phyloP scores from a whole-genome alignment of 2,113 vertebrate genomes.

The Vimba vimba region DNA sequence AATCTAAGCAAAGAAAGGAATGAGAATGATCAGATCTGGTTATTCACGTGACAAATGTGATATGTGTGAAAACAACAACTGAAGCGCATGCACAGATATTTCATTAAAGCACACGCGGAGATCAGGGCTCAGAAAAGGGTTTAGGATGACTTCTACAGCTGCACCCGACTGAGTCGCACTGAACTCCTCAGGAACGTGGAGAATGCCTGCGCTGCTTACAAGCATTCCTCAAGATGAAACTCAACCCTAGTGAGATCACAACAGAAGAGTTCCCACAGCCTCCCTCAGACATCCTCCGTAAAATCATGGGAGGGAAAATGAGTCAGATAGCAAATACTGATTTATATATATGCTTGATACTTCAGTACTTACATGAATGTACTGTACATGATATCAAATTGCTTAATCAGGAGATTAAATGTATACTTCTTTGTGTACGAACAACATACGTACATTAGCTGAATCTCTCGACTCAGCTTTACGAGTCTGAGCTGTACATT shows the following conservation, averaged over 20 bases:
- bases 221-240: constrained; percentile 75
- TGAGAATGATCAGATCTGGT: not conserved
- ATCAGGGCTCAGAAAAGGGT: constrained; percentile 48
- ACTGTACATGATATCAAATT: no score
- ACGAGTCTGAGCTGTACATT: constrained; percentile 14
- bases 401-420: not conserved
- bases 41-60: not conserved
- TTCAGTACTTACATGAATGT: no score
- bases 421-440: not conserved
- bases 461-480: not conserved
- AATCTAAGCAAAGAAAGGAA: not conserved
- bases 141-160: constrained; percentile 46
- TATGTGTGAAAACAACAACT: constrained; percentile 26
- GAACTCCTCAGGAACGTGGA: constrained; percentile 63
- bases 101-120: constrained; percentile 16
- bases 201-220: constrained; percentile 68
- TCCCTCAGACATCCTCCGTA: constrained; percentile 51
- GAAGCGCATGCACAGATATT: constrained; percentile 31
- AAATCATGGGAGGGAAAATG: constrained; percentile 37
- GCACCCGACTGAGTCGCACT: constrained; percentile 38
- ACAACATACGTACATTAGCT: not conserved
- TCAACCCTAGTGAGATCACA: constrained; percentile 70
- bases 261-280: constrained; percentile 78
- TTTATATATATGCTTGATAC: not conserved
- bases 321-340: not conserved